Conservation (phyloP, 2,797 vertebrate genomes). For the Pantherophis vulpinus region DNA sequence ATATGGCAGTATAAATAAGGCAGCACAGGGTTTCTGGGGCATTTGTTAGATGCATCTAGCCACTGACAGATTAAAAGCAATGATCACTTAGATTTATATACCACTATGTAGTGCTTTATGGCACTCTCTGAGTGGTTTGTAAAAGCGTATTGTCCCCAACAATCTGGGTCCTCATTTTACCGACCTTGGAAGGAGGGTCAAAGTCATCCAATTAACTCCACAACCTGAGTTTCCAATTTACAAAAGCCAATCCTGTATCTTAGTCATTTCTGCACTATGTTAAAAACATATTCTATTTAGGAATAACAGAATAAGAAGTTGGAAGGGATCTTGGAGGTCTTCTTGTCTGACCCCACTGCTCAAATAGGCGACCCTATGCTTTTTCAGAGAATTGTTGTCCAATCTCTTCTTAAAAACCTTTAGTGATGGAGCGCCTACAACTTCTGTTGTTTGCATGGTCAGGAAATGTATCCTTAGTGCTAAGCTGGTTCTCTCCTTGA, state of each 20-base stretch:
- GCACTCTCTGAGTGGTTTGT: background rate
- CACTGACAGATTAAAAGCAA: background rate
- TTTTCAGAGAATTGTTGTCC: background rate
- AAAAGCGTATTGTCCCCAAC: background rate
- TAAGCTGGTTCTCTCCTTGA: background rate
- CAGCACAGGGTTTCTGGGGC: background rate
- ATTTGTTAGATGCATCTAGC: background rate
- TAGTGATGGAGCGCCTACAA: background rate
- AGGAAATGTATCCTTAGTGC: background rate
- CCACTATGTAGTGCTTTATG: background rate
- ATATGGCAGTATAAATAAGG: background rate
- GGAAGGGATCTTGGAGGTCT: background rate
- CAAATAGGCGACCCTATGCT: background rate
- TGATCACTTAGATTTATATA: background rate
- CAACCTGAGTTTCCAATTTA: background rate
- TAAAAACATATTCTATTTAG: background rate
- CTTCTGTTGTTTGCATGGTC: background rate
- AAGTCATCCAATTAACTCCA: background rate
- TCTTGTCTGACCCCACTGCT: background rate
- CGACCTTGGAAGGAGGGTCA: background rate
- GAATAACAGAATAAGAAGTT: background rate
- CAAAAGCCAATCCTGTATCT: background rate
- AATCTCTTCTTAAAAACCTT: background rate
- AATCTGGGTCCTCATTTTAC: background rate
- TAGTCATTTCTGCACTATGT: background rate